Conservation (phyloP, 2,797 vertebrate species). For the Neoniphon sammara region DNA sequence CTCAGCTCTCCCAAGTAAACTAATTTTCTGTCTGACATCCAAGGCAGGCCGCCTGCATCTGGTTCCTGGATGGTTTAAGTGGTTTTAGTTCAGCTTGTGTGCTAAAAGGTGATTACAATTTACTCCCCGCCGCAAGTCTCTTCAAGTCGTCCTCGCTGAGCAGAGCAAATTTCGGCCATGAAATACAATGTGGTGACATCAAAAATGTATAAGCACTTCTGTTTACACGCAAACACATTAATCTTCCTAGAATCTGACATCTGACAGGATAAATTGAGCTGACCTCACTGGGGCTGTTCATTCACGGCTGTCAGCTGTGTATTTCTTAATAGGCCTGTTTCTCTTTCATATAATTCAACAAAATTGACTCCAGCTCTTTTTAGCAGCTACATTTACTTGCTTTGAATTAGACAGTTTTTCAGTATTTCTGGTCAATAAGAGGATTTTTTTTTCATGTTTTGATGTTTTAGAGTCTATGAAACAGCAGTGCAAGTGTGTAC, state of each 20-base stretch:
- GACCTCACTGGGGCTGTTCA: constrained; percentile 47
- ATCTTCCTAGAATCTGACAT: constrained; percentile 52
- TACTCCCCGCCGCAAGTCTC: constrained; percentile 53
- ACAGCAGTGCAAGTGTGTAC: neutral
- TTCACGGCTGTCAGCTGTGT: constrained; percentile 42
- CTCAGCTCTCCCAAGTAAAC: constrained; percentile 53
- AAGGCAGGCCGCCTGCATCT: constrained; percentile 64
- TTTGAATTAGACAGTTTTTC: neutral
- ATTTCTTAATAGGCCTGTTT: constrained; percentile 13
- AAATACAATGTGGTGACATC: constrained; percentile 70
- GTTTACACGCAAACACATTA: constrained; percentile 68
- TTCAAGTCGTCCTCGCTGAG: constrained; percentile 48
- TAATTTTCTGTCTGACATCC: constrained; percentile 66
- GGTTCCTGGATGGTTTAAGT: constrained; percentile 71
- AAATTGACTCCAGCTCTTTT: constrained; percentile 29
- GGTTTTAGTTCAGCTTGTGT: constrained; percentile 65
- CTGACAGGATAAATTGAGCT: constrained; percentile 46
- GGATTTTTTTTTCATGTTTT: neutral
- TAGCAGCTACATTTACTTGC: neutral
- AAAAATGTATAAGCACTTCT: constrained; percentile 65
- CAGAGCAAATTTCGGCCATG: constrained; percentile 56
- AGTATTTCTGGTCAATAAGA: neutral
- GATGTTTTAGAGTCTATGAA: neutral
- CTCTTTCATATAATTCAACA: constrained; percentile 20
- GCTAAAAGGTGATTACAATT: constrained; percentile 76